Evolutionary conservation across 2,888 invertebrate species (phyloP), one percentile per base, ranked within the genome.

Genomic region (Drosophila subquinaria): DNA sequence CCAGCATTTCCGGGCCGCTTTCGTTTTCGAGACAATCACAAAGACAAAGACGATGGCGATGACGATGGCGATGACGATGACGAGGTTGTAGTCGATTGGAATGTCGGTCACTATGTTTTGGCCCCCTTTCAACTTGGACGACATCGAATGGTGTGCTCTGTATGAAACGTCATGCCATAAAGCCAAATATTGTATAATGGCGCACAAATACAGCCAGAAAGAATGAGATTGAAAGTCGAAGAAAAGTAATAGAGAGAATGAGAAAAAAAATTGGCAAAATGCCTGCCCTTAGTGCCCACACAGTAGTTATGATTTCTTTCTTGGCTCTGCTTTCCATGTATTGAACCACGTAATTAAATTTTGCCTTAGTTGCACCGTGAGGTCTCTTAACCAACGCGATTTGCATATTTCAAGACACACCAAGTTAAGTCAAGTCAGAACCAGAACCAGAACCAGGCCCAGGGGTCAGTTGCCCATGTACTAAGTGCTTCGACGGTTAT

Each of bases 1-100:
- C 82, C 65, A 88, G 66, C 76, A 85, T 89, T 84, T 88, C 88
- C 76, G 88, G 89, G 82, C 82, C 69, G 88, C 74, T 82, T 87
- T 87, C 88, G 82, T 76, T 76, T 80, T 89, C 76, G 64, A 63
- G 63, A 61, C 79, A 68, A 90, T 71, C 52, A 69, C 73, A 81
- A 73, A 75, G 78, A 71, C 78, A 68, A 45, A 57, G 17, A 1
- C 17, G 1, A 62, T 43, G 62, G 10, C 50, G 45, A 55, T 40
- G 53, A 6, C 60, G 45, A 33, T 33, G 63, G 10, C 76, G 73
- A 56, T 61, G 76, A 4, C 62, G 77, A 78, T 75, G 75, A 59
- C 57, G 70, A 55, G 55, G 63, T 68, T 73, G 23, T 48, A 57
- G 52, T 71, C 60, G 75, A 53, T 78, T 50, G 48, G 33, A 76